phyloP scores from a whole-genome alignment of 2,888 invertebrate species.

The Pandemis cinnamomeana region DNA sequence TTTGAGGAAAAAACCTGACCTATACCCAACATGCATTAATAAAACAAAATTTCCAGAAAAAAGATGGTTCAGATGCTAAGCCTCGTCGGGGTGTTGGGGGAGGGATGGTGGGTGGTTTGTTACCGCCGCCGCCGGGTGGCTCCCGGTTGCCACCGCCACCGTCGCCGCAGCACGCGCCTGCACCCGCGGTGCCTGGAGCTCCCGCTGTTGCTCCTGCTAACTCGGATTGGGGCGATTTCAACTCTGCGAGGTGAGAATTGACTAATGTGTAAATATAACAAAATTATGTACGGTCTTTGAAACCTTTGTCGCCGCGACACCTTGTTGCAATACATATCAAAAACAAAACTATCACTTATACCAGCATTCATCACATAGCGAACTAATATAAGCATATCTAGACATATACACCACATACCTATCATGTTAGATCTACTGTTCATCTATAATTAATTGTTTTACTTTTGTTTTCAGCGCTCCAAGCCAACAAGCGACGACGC shows the following conservation, averaged over 20 bases:
- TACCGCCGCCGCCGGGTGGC: constrained; percentile 89
- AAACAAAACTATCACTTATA: too few relatives aligned
- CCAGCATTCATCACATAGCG: too few relatives aligned
- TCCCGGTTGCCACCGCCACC: constrained; percentile 87
- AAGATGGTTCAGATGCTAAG: constrained; percentile 92
- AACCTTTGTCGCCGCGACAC: too few relatives aligned
- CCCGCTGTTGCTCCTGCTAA: constrained; percentile 57
- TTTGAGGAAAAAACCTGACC: too few relatives aligned
- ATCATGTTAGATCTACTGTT: neutral
- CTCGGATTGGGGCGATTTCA: constrained; percentile 92
- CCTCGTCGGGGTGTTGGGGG: constrained; percentile 81
- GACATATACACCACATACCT: too few relatives aligned
- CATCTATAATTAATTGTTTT: neutral
- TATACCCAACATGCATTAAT: too few relatives aligned
- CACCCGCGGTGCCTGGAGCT: constrained; percentile 76
- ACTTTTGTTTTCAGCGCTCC: constrained; percentile 59
- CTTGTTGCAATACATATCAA: too few relatives aligned
- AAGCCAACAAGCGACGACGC: constrained; percentile 70
- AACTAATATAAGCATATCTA: too few relatives aligned
- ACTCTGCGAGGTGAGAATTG: constrained; percentile 85
- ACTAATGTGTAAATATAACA: constrained; percentile 14
- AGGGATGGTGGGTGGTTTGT: constrained; percentile 83
- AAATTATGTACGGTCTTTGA: too few relatives aligned
- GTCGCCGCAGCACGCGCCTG: constrained; percentile 85
- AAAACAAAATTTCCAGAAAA: constrained; percentile 86